Evolutionary conservation across 2,113 vertebrate species (phyloP).

Genomic region (Calyptommatus sinebrachiatus): DNA sequence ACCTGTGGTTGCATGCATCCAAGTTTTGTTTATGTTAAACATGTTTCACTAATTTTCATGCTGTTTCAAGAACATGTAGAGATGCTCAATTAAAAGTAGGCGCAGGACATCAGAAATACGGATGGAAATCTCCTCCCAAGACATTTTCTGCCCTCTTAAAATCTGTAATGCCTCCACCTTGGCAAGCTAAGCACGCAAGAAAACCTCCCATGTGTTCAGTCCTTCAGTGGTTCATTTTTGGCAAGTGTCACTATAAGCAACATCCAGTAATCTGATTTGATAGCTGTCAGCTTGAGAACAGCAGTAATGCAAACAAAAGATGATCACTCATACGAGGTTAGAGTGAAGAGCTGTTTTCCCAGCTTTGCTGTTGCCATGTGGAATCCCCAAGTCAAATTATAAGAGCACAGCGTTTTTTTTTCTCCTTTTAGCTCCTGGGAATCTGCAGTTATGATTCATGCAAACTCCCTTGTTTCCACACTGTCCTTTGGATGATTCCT

Average conservation of each 20-base stretch:
- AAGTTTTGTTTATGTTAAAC: neutral
- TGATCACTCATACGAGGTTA: constrained; percentile 54
- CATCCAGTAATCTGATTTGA: constrained; percentile 64
- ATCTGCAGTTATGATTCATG: constrained; percentile 39
- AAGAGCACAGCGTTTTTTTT: constrained; percentile 37
- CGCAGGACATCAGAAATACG: neutral
- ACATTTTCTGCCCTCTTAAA: neutral
- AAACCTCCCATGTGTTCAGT: neutral
- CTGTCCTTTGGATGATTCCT: neutral
- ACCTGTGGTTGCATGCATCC: neutral
- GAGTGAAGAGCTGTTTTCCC: constrained; percentile 39
- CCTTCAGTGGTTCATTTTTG: constrained; percentile 57
- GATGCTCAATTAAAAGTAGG: neutral
- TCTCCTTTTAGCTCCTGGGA: constrained; percentile 48
- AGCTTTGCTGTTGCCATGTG: neutral
- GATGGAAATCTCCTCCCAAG: neutral
- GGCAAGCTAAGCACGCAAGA: neutral
- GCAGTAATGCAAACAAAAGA: constrained; percentile 53
- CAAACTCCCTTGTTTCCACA: constrained; percentile 26
- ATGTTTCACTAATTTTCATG: neutral
- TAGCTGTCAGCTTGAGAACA: constrained; percentile 65
- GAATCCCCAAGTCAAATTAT: constrained; percentile 54
- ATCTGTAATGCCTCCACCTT: neutral
- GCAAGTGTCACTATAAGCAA: constrained; percentile 48
- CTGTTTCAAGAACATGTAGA: neutral